A percentile compares a stretch with the other conserved stretches of the same genome.
Conservation (phyloP, 92 coral and sea anemone genomes). For the Umimayanthus kanabou region DNA sequence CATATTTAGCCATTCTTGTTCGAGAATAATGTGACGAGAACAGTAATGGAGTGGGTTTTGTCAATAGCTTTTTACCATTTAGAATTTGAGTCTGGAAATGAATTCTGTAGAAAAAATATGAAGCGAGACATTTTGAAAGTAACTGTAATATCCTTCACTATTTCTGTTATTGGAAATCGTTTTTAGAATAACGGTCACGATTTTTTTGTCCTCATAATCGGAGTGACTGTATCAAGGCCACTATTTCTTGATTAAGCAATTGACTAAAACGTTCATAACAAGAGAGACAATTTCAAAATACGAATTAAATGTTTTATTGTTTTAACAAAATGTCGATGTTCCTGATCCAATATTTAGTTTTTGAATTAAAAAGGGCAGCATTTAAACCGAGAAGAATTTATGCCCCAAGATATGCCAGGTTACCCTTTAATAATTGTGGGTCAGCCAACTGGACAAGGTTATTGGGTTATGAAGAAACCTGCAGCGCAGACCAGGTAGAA, state of each 20-base stretch:
- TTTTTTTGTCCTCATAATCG: no score
- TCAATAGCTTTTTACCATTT: no score
- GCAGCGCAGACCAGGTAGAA: neutral
- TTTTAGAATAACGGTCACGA: no score
- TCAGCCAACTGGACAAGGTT: neutral
- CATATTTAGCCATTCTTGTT: neutral
- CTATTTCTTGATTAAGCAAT: neutral
- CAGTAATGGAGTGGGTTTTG: no score
- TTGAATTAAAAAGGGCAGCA: neutral
- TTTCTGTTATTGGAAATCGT: no score
- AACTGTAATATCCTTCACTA: neutral
- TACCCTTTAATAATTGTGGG: neutral
- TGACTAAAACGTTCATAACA: neutral
- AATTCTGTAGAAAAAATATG: neutral
- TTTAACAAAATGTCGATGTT: neutral
- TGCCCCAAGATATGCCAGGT: neutral
- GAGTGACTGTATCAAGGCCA: neutral
- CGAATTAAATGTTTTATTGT: neutral
- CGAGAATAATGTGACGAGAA: no score
- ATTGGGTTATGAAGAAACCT: neutral
- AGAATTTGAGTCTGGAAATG: neutral
- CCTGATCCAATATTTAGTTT: neutral
- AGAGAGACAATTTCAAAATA: no score
- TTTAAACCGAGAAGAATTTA: neutral
- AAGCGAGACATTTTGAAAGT: neutral